These are phyloP conservation scores for Anguilla rostrata DNA, from an alignment of 2,113 vertebrate species.

Conservation along the genomic window DNA sequence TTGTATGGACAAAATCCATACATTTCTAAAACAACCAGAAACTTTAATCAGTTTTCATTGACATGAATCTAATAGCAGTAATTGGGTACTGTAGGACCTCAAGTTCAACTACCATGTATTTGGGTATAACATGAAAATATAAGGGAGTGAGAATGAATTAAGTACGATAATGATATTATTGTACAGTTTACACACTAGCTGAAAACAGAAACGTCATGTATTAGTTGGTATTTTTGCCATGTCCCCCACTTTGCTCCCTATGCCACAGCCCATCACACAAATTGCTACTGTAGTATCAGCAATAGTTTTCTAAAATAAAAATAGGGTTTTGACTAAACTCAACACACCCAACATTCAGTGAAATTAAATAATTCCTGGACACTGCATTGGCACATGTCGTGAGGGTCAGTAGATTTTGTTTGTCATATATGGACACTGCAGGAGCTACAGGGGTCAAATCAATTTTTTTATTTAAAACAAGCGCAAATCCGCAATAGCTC, in stretches of 20 bases:
- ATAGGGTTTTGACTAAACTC: background rate
- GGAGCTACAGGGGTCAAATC: too few relatives aligned
- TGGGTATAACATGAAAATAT: background rate
- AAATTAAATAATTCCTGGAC: background rate
- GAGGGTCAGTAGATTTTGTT: background rate
- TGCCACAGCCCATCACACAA: background rate
- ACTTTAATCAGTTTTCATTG: background rate
- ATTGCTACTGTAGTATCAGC: background rate
- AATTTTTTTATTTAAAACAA: too few relatives aligned
- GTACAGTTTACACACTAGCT: background rate
- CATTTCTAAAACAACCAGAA: background rate
- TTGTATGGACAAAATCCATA: too few relatives aligned
- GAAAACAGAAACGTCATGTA: background rate
- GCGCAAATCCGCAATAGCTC: too few relatives aligned
- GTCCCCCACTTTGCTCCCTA: background rate
- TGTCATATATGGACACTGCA: background rate
- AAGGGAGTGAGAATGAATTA: background rate
- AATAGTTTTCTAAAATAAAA: background rate
- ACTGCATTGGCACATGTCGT: background rate
- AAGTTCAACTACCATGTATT: background rate
- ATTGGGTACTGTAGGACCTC: background rate
- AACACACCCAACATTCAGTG: background rate
- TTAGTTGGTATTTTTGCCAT: too few relatives aligned
- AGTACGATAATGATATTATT: background rate
- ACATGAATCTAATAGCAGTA: background rate